phyloP scores from a whole-genome alignment of 2,888 invertebrate genomes.

The Oligia latruncula region DNA sequence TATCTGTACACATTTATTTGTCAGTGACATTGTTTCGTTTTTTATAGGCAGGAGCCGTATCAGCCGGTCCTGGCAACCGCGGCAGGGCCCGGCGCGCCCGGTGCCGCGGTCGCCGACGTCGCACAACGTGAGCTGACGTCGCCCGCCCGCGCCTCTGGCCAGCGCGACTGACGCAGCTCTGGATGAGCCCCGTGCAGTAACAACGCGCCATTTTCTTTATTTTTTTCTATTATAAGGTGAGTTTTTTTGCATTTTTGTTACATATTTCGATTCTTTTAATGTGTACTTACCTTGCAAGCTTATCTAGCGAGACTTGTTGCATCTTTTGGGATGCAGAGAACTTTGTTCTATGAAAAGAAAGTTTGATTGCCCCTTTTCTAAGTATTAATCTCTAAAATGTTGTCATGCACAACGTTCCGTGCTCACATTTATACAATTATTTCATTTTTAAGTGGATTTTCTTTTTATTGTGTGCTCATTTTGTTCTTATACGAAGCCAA shows the following conservation, averaged over 20 bases:
- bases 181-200: constrained; percentile 68
- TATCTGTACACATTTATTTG: background rate
- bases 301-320: background rate
- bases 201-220: constrained; percentile 57
- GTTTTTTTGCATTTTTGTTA: constrained; percentile 2
- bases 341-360: background rate
- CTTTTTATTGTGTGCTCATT: background rate
- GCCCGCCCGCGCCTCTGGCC: constrained; percentile 76
- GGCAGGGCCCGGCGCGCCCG: constrained; percentile 74
- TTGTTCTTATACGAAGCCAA: background rate
- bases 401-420: background rate
- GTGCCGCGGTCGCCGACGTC: constrained; percentile 80
- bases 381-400: background rate
- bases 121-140: constrained; percentile 62
- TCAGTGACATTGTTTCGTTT: background rate
- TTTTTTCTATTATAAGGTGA: constrained; percentile 44
- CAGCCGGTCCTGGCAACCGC: constrained; percentile 67
- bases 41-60: constrained; percentile 59
- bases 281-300: too few relatives aligned
- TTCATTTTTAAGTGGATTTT: background rate
- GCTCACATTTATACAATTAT: background rate
- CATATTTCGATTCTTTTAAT: background rate
- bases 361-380: background rate
- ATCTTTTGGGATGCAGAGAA: background rate
- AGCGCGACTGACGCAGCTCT: constrained; percentile 73